Percentiles rank a stretch among this genome's conserved stretches.
Conservation (phyloP, 2,797 vertebrate species). For the Eupleurogrammus muticus region DNA sequence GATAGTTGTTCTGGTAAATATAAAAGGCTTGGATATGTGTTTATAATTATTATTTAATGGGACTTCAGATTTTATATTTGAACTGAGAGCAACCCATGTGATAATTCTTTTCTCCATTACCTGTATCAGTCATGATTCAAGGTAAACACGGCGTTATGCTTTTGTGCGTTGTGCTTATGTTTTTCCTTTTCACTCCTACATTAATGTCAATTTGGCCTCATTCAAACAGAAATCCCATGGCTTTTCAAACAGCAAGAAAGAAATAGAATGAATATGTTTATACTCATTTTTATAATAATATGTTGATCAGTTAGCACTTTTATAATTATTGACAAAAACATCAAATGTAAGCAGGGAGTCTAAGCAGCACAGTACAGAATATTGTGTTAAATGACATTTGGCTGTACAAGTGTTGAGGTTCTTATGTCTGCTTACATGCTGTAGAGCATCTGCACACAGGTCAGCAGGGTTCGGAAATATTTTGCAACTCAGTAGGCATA, state of each 20-base stretch:
- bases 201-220: neutral
- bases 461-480: neutral
- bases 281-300: neutral
- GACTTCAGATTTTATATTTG: neutral
- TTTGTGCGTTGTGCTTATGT: too few species aligned
- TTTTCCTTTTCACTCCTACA: neutral
- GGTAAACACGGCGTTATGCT: neutral
- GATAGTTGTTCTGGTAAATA: neutral
- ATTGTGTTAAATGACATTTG: neutral
- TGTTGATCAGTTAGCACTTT: neutral
- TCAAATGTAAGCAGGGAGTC: conserved; percentile 6
- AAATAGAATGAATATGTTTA: neutral
- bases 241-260: neutral
- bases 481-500: neutral
- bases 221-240: neutral
- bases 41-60: neutral
- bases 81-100: neutral
- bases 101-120: neutral
- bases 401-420: neutral
- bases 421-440: neutral
- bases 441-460: neutral
- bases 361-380: neutral
- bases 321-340: neutral
- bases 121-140: conserved; percentile 7
- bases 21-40: conserved; percentile 4